Evolutionary conservation across 1,140 invertebrate species (phyloP), one percentile per base, ranked within the genome.

Genomic region (Agraylea sexmaculata): DNA sequence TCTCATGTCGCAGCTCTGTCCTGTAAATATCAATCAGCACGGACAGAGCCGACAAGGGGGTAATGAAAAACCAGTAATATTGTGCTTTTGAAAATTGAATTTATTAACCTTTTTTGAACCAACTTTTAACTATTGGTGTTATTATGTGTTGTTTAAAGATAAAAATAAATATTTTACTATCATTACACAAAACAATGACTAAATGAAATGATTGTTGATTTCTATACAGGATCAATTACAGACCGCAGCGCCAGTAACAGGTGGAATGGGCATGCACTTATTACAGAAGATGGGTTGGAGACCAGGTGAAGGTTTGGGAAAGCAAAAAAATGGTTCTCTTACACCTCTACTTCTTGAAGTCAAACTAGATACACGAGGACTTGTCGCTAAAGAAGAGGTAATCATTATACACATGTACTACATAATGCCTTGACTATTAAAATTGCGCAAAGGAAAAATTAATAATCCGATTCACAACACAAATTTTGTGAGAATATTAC

Each of bases 201-300:
- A 37, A 21, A 37, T 37, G 25, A 15, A 12, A 37, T 21, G 25
- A 19, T 16, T n/a, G 10, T 34, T 21, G 6, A 16, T 39, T 23
- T 2, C 27, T 29, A 57, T 53, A 44, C 73, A 90, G 83, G 85
- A 91, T 70, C 87, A 91, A 65, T 72, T 95, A 45, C 76, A 76
- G 43, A 78, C 75, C 4, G 86, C 88, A 10, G 76, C 81, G 25
- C 87, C 87, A 4, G 81, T 97, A 4, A 80, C 75, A 13, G 84
- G 87, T 37, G 92, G 91, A 2, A 90, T 96, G 78, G 93, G 92
- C 12, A 91, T 95, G 88, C 78, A 87, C 47, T 68, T 98, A 30
- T 69, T 98, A 12, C 85, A 93, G 65, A 96, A 96, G 70, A 97
- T 98, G 93, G 93, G 93, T 23, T 98, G 93, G 93, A 83, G 80